These are phyloP conservation scores for Hypercompe scribonia DNA, from an alignment of 2,888 invertebrate genomes.

Conservation along the genomic window DNA sequence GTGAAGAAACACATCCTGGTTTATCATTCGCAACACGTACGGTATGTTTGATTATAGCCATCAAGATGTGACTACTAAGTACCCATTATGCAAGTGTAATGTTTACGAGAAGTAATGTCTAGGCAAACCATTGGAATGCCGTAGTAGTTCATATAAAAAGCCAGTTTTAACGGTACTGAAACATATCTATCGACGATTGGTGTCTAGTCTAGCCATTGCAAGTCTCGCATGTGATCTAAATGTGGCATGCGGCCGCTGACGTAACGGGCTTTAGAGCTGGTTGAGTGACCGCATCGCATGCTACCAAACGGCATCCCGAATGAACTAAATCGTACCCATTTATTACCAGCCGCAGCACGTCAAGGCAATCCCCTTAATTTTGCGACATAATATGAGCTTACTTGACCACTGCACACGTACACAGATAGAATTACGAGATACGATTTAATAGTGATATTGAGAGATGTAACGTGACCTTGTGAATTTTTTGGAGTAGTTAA, in stretches of 20 bases:
- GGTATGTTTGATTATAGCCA: conserved; percentile 39
- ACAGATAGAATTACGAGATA: conserved; percentile 62
- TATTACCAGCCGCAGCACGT: conserved; percentile 57
- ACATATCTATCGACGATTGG: conserved; percentile 72
- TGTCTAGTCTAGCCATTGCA: conserved; percentile 77
- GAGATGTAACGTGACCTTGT: conserved; percentile 61
- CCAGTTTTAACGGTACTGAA: conserved; percentile 80
- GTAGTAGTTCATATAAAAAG: conserved; percentile 67
- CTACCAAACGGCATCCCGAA: conserved; percentile 73
- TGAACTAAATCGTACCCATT: conserved; percentile 66
- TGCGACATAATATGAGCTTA: conserved; percentile 63
- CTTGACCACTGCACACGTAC: conserved; percentile 63
- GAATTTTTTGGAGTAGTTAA: conserved; percentile 37
- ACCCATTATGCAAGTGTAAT: conserved; percentile 52
- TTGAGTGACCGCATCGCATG: conserved; percentile 82
- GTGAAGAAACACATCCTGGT: conserved; percentile 24
- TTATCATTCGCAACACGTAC: conserved; percentile 39
- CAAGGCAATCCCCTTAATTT: conserved; percentile 66
- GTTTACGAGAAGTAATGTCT: conserved; percentile 58
- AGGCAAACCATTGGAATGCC: conserved; percentile 64
- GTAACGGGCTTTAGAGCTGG: conserved; percentile 79
- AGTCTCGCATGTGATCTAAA: conserved; percentile 82
- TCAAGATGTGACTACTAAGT: conserved; percentile 41
- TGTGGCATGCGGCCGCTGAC: conserved; percentile 80
- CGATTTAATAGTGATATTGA: conserved; percentile 51